Base-by-base conservation (phyloP, 2,113 vertebrate species). In the Galeopterus variegatus region DNA sequence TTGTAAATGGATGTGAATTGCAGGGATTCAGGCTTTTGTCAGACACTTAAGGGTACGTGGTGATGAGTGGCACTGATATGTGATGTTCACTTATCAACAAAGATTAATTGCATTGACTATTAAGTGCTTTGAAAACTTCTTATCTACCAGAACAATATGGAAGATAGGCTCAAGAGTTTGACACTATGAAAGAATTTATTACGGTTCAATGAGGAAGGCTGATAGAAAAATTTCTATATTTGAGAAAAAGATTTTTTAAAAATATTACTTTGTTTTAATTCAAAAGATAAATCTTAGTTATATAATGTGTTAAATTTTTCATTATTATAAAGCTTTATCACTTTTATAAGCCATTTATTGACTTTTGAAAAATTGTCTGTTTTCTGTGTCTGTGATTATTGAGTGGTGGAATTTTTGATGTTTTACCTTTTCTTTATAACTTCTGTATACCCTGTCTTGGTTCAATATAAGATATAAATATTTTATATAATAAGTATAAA, bases 111-210 rank as follows among this genome's bases (percentile, higher is more conserved):
- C 13, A 1, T 26, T 87, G 56, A 50, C 36, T 31, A 21, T 41
- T 64, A 62, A 86, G n/a, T 69, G 48, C 54, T 76, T 69, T 76
- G 13, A 72, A 62, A 88, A 26, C 36, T 41, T 41, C 17, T 94
- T 72, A 72, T 83, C 75, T 65, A 24, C 48, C 45, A 65, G 11
- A 45, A 48, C 64, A 82, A 6, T 4, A 17, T 9, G 11, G 79
- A 52, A 45, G 50, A 36, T 26, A n/a, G 24, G 60, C 48, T n/a
- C 24, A 88, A 26, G 14, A 36, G 23, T 76, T 80, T 60, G 72
- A 48, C 50, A 52, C 50, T 48, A 23, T 91, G 45, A 91, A 72
- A 77, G 54, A 93, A 94, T 67, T 80, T 88, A 52, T 72, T 92
- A 48, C 0, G 1, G 54, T n/a, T 26, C 64, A 73, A 12, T 33